A percentile compares a stretch with the other conserved stretches of the same genome.
Evolutionary conservation across 2,113 vertebrate species (phyloP).

Genomic region (Nanorana parkeri): DNA sequence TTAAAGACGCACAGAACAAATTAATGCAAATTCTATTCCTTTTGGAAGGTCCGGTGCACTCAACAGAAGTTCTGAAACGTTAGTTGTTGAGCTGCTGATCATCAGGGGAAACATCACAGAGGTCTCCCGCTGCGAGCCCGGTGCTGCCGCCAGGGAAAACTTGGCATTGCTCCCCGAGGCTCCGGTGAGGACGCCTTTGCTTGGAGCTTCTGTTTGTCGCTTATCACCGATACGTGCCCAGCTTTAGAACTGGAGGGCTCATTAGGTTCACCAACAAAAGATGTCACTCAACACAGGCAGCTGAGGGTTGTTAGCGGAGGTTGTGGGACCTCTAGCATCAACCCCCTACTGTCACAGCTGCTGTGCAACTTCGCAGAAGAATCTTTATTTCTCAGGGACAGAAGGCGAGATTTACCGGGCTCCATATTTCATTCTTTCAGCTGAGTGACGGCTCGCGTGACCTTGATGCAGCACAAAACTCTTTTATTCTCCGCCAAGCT

Average conservation of each 20-base stretch:
- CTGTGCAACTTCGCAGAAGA: slow-evolving; percentile 27
- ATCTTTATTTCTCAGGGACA: slow-evolving; percentile 18
- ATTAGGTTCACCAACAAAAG: slow-evolving; percentile 60
- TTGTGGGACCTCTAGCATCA: slow-evolving; percentile 33
- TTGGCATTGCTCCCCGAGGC: slow-evolving; percentile 58
- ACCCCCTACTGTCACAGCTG: slow-evolving; percentile 38
- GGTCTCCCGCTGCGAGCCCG: slow-evolving; percentile 58
- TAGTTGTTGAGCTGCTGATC: neutral
- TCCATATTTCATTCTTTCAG: slow-evolving; percentile 23
- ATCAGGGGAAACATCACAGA: slow-evolving; percentile 52
- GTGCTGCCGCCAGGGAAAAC: slow-evolving; percentile 39
- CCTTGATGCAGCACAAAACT: slow-evolving; percentile 19
- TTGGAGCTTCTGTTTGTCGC: slow-evolving; percentile 58
- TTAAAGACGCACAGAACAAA: too few relatives aligned
- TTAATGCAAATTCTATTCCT: too few relatives aligned
- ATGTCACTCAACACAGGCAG: slow-evolving; percentile 63
- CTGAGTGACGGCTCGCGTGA: slow-evolving; percentile 16
- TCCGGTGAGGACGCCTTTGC: slow-evolving; percentile 53
- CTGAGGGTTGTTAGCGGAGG: slow-evolving; percentile 32
- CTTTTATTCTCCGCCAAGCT: neutral
- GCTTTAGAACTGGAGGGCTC: slow-evolving; percentile 60
- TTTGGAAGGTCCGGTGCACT: neutral
- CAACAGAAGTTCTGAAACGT: slow-evolving; percentile 3
- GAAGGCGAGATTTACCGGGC: slow-evolving; percentile 1
- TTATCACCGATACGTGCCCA: slow-evolving; percentile 54